Conservation (phyloP, 2,888 invertebrate species). For the Acrobasis repandana region DNA sequence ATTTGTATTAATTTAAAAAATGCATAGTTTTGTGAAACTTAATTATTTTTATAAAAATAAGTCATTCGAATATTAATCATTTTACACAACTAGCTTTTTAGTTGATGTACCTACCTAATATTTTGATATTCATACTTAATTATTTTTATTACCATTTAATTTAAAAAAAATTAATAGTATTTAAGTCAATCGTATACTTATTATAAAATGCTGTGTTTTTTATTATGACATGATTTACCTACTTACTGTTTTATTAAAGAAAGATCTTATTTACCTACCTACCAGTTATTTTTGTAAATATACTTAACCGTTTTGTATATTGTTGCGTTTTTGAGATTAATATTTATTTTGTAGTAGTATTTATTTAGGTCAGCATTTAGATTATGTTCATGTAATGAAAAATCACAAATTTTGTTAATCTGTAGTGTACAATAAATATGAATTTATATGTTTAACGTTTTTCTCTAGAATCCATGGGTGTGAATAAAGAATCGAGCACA, state of each 20-base stretch:
- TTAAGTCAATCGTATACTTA: too few relatives aligned
- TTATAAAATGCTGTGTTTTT: background rate
- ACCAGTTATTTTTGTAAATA: conserved; percentile 38
- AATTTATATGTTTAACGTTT: background rate
- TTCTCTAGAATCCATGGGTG: conserved; percentile 25
- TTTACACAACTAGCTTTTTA: too few relatives aligned
- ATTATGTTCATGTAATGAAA: background rate
- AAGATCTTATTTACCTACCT: conserved; percentile 4
- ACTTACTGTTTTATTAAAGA: background rate
- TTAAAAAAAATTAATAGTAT: too few relatives aligned
- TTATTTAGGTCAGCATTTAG: conserved; percentile 11
- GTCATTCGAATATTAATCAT: too few relatives aligned
- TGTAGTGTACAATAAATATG: conserved; percentile 9
- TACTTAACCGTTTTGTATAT: conserved; percentile 41
- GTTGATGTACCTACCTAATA: too few relatives aligned
- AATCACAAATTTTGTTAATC: conserved; percentile 1
- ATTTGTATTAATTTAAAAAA: too few relatives aligned
- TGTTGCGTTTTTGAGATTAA: conserved; percentile 36
- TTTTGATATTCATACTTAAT: too few relatives aligned
- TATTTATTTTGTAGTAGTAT: conserved; percentile 38
- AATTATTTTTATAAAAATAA: too few relatives aligned
- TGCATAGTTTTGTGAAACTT: too few relatives aligned
- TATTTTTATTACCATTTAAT: too few relatives aligned
- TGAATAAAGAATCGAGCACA: conserved; percentile 61
- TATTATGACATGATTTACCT: background rate